Evolutionary conservation across 37 sponge, comb jelly and placozoan genomes (phyloP).

Genomic region (Aplysina aerophoba): DNA sequence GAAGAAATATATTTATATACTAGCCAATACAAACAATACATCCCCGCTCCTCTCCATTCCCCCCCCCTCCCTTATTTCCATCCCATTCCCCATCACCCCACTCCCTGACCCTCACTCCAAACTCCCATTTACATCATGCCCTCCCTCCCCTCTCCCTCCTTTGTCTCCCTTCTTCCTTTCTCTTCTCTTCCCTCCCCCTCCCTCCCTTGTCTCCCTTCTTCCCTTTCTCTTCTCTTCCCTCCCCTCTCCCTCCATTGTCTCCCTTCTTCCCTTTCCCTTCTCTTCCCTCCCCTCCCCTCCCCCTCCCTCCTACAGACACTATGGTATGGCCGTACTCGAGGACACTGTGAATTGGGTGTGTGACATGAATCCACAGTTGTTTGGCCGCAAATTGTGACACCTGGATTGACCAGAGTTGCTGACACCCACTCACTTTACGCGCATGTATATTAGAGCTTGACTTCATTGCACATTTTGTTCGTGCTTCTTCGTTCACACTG

Average conservation of each 20-base stretch:
- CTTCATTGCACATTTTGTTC: too few relatives aligned
- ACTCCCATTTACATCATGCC: too few relatives aligned
- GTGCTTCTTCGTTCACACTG: too few relatives aligned
- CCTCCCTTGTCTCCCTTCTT: slow-evolving; percentile 35
- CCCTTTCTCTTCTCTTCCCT: slow-evolving; percentile 39
- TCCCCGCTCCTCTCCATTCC: too few relatives aligned
- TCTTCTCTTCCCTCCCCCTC: not conserved
- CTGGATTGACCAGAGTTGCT: too few relatives aligned
- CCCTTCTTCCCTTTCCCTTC: slow-evolving; percentile 19
- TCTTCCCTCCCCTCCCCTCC: not conserved
- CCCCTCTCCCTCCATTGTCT: slow-evolving; percentile 41
- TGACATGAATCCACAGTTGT: slow-evolving; percentile 41
- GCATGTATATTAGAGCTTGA: too few relatives aligned
- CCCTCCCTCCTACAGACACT: slow-evolving; percentile 54
- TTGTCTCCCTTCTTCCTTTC: not conserved
- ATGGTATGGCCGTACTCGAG: slow-evolving; percentile 56
- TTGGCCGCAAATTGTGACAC: not conserved
- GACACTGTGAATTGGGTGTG: slow-evolving; percentile 70
- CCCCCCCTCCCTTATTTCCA: too few relatives aligned
- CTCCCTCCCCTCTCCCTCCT: not conserved
- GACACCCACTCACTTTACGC: too few relatives aligned
- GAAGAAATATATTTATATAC: too few relatives aligned
- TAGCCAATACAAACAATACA: too few relatives aligned
- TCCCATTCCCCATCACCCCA: too few relatives aligned
- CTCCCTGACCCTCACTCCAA: too few relatives aligned